These are phyloP conservation scores for Brachystomella parvula DNA, from an alignment of 1,140 invertebrate genomes.

Conservation along the genomic window DNA sequence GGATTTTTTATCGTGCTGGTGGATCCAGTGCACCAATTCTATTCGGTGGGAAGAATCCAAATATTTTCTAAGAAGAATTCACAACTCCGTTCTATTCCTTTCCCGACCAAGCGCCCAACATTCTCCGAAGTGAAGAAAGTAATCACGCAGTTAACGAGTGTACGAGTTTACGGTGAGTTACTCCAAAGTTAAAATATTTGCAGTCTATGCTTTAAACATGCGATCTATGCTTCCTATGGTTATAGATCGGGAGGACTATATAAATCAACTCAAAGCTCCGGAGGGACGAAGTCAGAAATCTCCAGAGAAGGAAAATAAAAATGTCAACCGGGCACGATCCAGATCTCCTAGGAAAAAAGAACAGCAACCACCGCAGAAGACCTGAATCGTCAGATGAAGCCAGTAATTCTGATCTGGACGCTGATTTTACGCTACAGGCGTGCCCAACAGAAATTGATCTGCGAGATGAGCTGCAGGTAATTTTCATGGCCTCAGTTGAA, in stretches of 20 bases:
- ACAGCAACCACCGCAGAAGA: slow-evolving; percentile 15
- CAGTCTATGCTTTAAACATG: not conserved
- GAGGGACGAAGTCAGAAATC: not conserved
- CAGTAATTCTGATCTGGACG: slow-evolving; percentile 42
- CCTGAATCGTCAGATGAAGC: slow-evolving; percentile 9
- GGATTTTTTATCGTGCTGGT: slow-evolving; percentile 69
- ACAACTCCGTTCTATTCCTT: slow-evolving; percentile 65
- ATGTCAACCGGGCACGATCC: slow-evolving; percentile 29
- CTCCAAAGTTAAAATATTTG: too few relatives aligned
- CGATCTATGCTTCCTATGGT: not conserved
- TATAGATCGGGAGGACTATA: slow-evolving; percentile 8
- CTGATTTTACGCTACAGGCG: slow-evolving; percentile 39
- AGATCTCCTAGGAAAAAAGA: slow-evolving; percentile 30
- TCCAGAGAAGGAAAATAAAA: not conserved
- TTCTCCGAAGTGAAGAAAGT: slow-evolving; percentile 71
- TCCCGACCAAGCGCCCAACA: slow-evolving; percentile 71
- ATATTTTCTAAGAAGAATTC: slow-evolving; percentile 55
- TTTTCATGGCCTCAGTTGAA: not conserved
- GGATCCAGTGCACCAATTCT: slow-evolving; percentile 64
- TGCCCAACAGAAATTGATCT: slow-evolving; percentile 18
- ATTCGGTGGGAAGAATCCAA: slow-evolving; percentile 65
- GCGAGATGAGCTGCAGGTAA: slow-evolving; percentile 19
- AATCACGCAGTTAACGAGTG: slow-evolving; percentile 58
- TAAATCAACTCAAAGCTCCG: not conserved
- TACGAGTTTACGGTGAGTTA: slow-evolving; percentile 63